phyloP scores from a whole-genome alignment of 2,113 vertebrate species.

The Caracal caracal region DNA sequence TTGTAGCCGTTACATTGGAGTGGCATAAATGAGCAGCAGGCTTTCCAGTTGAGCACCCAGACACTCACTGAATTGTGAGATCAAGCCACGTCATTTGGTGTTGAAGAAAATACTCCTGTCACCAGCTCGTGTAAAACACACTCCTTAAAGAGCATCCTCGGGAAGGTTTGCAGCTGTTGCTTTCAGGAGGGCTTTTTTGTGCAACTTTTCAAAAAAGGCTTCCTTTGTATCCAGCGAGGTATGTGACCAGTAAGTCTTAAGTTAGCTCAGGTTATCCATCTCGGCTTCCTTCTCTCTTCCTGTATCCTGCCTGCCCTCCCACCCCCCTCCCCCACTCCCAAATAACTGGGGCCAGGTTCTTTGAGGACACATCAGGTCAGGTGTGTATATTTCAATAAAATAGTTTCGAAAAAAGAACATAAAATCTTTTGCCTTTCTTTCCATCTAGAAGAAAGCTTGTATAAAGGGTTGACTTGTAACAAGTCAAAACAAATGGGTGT shows the following conservation, averaged over 20 bases:
- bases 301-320: background rate
- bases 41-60: background rate
- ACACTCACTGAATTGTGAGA: background rate
- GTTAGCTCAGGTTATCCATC: background rate
- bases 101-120: background rate
- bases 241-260: background rate
- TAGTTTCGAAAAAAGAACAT: background rate
- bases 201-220: background rate
- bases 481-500: background rate
- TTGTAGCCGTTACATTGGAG: background rate
- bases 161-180: background rate
- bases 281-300: background rate
- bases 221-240: background rate
- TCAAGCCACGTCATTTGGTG: background rate
- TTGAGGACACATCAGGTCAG: background rate
- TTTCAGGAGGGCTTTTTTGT: background rate
- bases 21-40: background rate
- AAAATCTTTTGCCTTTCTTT: background rate
- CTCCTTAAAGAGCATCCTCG: background rate
- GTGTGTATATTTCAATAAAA: background rate
- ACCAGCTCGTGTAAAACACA: background rate
- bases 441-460: background rate
- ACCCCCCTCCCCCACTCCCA: rapidly evolving
- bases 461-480: background rate
- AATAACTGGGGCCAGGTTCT: background rate